A percentile compares a stretch with the other conserved stretches of the same genome.
phyloP scores from a whole-genome alignment of 1,140 invertebrate genomes.

The Drosophila pallidifrons region DNA sequence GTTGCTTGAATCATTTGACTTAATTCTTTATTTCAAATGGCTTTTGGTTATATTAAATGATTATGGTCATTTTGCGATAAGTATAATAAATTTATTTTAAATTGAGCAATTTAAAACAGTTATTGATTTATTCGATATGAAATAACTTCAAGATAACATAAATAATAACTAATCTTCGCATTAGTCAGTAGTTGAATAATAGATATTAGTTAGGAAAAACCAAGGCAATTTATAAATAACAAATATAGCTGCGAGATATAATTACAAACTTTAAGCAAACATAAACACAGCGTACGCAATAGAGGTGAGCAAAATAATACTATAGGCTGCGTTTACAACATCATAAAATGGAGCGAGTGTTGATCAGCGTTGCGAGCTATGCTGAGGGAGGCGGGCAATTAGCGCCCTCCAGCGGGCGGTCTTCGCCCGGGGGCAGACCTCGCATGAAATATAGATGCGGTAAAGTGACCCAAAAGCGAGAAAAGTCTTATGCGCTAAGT shows the following conservation, averaged over 20 bases:
- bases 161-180: neutral
- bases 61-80: conserved; percentile 8
- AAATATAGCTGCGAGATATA: conserved; percentile 49
- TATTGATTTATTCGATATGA: neutral
- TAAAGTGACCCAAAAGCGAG: conserved; percentile 45
- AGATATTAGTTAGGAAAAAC: neutral
- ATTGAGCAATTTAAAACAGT: neutral
- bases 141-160: neutral
- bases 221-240: conserved; percentile 48
- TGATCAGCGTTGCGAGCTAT: conserved; percentile 29
- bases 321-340: conserved; percentile 37
- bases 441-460: conserved; percentile 60
- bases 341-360: conserved; percentile 24
- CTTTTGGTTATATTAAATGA: neutral
- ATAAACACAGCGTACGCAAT: conserved; percentile 41
- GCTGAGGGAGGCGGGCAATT: conserved; percentile 31
- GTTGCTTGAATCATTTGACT: conserved; percentile 27
- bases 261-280: conserved; percentile 53
- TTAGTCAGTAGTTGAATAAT: neutral
- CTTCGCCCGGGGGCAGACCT: conserved; percentile 38
- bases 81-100: conserved; percentile 23
- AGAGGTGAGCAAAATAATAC: conserved; percentile 42
- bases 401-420: conserved; percentile 49
- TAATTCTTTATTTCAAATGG: conserved; percentile 24
- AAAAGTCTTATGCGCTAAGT: conserved; percentile 64